A percentile compares a stretch with the other conserved stretches of the same genome.
Evolutionary conservation across 2,113 vertebrate species (phyloP).

Genomic region (Sakesphorus luctuosus): DNA sequence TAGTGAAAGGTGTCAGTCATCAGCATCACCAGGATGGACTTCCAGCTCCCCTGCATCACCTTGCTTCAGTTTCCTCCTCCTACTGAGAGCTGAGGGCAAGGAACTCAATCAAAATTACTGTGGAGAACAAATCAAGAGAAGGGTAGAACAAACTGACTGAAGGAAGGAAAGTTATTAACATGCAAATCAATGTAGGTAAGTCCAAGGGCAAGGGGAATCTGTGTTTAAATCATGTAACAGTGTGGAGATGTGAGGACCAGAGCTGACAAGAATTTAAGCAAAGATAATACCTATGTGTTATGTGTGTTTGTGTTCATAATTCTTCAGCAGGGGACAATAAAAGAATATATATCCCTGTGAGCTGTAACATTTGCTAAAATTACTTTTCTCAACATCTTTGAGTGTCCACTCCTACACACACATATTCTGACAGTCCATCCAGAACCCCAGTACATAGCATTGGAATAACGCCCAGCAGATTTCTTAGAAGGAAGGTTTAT

Average conservation of each 20-base stretch:
- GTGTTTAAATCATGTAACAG: neutral
- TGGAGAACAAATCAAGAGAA: neutral
- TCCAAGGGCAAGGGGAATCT: neutral
- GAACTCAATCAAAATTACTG: neutral
- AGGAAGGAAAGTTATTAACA: neutral
- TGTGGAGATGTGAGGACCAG: neutral
- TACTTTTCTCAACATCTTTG: neutral
- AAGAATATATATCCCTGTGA: neutral
- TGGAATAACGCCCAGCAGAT: neutral
- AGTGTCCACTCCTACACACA: neutral
- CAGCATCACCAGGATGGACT: neutral
- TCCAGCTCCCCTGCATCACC: neutral
- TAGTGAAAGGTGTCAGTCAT: neutral
- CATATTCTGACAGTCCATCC: neutral
- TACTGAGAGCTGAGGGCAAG: neutral
- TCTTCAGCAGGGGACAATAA: neutral
- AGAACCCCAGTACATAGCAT: neutral
- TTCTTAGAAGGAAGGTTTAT: neutral
- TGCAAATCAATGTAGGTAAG: constrained; percentile 3
- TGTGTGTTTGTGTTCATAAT: neutral
- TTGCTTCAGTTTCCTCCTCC: neutral
- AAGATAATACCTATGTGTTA: neutral
- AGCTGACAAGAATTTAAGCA: constrained; percentile 9
- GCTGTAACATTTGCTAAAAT: neutral
- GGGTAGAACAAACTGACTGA: neutral